These are phyloP conservation scores for Drosophila pandora DNA, from an alignment of 1,140 invertebrate genomes.

Conservation along the genomic window DNA sequence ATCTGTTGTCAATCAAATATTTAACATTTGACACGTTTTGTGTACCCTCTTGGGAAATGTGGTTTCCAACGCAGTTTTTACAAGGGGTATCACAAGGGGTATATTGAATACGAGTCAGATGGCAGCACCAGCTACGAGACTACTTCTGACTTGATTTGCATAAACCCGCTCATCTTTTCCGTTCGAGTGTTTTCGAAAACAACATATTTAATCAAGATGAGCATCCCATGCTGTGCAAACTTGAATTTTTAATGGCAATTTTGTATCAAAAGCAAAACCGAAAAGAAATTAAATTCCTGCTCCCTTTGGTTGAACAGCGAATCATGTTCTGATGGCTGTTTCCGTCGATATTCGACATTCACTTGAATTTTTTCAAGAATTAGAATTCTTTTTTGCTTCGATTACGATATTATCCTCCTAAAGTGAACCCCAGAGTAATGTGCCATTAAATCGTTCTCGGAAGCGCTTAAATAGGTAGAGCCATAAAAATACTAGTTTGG, in stretches of 20 bases:
- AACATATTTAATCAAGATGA: conserved; percentile 2
- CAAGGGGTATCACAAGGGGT: not conserved
- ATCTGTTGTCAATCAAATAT: conserved; percentile 43
- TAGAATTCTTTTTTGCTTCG: not conserved
- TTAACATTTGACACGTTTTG: conserved; percentile 42
- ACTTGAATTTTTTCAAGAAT: not conserved
- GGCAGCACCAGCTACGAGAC: not conserved
- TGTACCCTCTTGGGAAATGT: conserved; percentile 10
- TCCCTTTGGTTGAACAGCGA: conserved; percentile 32
- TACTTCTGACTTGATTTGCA: too few species aligned
- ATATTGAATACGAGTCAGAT: not conserved
- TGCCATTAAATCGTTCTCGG: conserved; percentile 25
- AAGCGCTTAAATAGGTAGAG: conserved; percentile 6
- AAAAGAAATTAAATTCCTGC: conserved; percentile 33
- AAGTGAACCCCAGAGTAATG: conserved; percentile 17
- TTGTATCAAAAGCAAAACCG: not conserved
- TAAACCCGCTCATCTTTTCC: too few species aligned
- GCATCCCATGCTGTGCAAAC: conserved; percentile 22
- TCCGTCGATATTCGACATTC: conserved; percentile 9
- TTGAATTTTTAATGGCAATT: conserved; percentile 12
- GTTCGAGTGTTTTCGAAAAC: not conserved
- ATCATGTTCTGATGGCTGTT: conserved; percentile 48
- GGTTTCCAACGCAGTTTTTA: not conserved
- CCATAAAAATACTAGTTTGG: conserved; percentile 33
- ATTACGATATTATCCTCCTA: conserved; percentile 21